Percentiles rank a stretch among this genome's conserved stretches.
Evolutionary conservation across 2,888 invertebrate genomes (phyloP).

Genomic region (Athetis lepigone): DNA sequence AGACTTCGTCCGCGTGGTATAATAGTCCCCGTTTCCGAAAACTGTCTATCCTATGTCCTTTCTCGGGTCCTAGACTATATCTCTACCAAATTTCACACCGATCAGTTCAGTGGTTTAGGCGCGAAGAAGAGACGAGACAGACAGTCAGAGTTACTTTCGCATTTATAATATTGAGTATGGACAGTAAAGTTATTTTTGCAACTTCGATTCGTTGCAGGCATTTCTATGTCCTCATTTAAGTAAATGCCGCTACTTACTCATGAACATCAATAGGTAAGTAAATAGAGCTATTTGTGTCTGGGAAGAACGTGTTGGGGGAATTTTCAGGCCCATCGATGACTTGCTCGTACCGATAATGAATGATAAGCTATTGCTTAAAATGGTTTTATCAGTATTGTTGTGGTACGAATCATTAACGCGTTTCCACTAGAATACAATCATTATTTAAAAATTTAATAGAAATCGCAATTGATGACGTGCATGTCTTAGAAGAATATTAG

Average conservation of each 20-base stretch:
- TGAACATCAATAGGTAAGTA: slow-evolving; percentile 7
- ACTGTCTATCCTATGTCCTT: no score
- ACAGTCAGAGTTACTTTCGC: no score
- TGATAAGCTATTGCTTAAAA: slow-evolving; percentile 10
- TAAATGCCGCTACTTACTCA: background rate
- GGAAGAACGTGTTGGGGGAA: slow-evolving; percentile 21
- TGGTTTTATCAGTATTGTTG: slow-evolving; percentile 1
- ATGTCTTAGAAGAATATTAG: background rate
- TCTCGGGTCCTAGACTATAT: no score
- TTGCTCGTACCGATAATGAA: slow-evolving; percentile 25
- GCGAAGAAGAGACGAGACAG: no score
- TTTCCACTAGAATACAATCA: slow-evolving; percentile 5
- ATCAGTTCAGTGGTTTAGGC: no score
- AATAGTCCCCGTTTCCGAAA: no score
- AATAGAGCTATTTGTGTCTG: slow-evolving; percentile 10
- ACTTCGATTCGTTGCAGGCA: background rate
- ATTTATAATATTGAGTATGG: no score
- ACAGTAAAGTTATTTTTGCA: background rate
- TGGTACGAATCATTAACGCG: slow-evolving; percentile 16
- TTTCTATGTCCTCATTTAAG: background rate
- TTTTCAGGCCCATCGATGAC: slow-evolving; percentile 40
- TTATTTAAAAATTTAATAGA: slow-evolving; percentile 14
- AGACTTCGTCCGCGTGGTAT: no score
- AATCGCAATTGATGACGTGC: slow-evolving; percentile 43
- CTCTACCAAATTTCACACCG: no score